Percentiles rank a stretch among this genome's conserved stretches.
Conservation (phyloP, 92 coral and sea anemone genomes). For the Epizoanthus ramosus region DNA sequence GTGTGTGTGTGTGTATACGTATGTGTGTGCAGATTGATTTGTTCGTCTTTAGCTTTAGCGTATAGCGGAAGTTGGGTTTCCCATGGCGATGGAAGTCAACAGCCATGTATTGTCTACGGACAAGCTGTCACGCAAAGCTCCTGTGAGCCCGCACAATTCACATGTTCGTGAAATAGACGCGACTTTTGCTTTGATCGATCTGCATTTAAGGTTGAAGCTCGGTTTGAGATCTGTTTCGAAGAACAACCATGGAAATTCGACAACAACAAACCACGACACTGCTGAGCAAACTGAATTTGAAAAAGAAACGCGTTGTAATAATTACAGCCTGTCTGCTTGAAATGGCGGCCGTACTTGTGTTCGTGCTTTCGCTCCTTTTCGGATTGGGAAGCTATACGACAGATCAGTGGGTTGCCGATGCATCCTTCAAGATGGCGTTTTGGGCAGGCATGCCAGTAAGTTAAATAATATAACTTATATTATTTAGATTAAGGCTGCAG, state of each 20-base stretch:
- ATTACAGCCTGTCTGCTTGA: constrained; percentile 26
- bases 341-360: constrained; percentile 17
- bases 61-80: no score
- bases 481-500: not conserved
- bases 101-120: no score
- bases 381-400: constrained; percentile 14
- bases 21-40: no score
- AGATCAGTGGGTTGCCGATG: constrained; percentile 2
- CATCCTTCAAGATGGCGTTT: constrained; percentile 12
- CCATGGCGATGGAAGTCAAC: no score
- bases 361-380: constrained; percentile 17
- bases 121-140: no score
- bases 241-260: constrained; percentile 1
- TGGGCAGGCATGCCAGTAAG: constrained; percentile 47
- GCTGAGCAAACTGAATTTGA: not conserved
- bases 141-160: no score
- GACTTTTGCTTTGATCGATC: no score
- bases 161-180: no score
- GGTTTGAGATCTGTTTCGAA: not conserved
- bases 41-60: no score
- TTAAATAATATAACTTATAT: not conserved
- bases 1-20: no score
- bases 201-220: not conserved
- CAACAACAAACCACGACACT: constrained; percentile 33
- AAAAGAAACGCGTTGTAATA: constrained; percentile 30